Evolutionary conservation across 2,113 vertebrate species (phyloP).

Genomic region (Myrmecophaga tridactyla): DNA sequence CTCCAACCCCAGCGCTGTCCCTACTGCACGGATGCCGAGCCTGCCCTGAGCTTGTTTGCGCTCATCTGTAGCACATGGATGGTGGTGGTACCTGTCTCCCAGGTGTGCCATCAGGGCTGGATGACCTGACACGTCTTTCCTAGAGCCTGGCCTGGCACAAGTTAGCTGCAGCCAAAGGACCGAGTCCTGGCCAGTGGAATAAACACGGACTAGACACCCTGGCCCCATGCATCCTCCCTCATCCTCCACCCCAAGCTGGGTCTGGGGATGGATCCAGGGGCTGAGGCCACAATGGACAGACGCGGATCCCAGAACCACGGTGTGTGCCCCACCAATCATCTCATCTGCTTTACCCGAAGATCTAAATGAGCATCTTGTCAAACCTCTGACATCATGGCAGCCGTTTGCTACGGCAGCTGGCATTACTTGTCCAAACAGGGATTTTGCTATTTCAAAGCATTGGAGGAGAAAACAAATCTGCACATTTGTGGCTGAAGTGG

Average conservation of each 20-base stretch:
- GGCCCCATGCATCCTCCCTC: too few relatives aligned
- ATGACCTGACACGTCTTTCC: rapidly evolving
- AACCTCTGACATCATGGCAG: rapidly evolving
- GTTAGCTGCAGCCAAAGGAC: neutral
- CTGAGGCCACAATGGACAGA: rapidly evolving
- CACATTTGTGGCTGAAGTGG: rapidly evolving
- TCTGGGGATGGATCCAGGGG: too few relatives aligned
- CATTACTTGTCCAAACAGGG: rapidly evolving
- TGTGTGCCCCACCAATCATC: neutral
- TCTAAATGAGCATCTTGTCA: rapidly evolving
- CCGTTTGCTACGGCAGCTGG: rapidly evolving
- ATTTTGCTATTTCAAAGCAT: too few relatives aligned
- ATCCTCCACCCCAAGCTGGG: neutral
- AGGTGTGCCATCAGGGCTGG: rapidly evolving
- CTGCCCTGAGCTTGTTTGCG: too few relatives aligned
- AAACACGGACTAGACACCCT: rapidly evolving
- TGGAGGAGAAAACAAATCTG: rapidly evolving
- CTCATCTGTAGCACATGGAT: rapidly evolving
- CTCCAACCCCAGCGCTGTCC: neutral
- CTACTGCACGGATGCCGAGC: neutral
- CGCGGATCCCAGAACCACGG: neutral
- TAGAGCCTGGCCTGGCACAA: neutral
- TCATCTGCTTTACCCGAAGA: neutral
- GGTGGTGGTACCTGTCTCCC: neutral
- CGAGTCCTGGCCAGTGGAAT: too few relatives aligned